Evolutionary conservation across 2,113 vertebrate genomes (phyloP), one percentile per base, ranked within the genome.

Genomic region (Stomatorhinus ivindoensis): DNA sequence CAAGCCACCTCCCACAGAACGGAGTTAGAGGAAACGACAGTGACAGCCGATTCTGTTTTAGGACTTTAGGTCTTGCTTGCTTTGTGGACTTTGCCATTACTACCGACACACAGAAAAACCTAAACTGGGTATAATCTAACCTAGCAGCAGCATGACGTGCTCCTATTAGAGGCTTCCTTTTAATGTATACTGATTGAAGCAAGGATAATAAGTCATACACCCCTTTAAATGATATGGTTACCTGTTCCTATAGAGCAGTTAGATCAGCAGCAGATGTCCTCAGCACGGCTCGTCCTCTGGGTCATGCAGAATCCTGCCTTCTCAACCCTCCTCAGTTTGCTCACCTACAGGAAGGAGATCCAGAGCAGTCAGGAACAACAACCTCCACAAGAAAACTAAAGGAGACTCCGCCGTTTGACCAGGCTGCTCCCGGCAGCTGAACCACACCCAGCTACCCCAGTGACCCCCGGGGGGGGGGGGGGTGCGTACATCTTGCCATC

Each of bases 331-430:
- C 55, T 84, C 65, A 35, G 39, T 19, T 27, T n/a, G 46, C 10
- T 21, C 73, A 73, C 89, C 89, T 88, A 88, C 89, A 91, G 51
- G 65, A 82, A 90, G 89, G 48, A 91, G 84, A 90, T 82, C 86
- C 51, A 92, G 11, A 69, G 31, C 88, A 88, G 85, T 90, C 88
- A 90, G 89, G 87, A 91, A 6, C 0, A 58, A 35, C 1, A 27
- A 27, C 4, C 39, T 55, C 21, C 17, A 51, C 19, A 48, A 58
- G 31, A 51, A 91, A 88, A 89, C n/a, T 10, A 91, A 69, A 91
- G 88, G 87, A 83, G 48, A 92, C 90, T 93, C 93, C 89, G 91
- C 92, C 93, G 93, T 93, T 92, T 91, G 87, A 87, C 55, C 13
- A 84, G 0, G 39, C 55, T 50, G 80, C 58, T 48, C 91, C 90